Conservation (phyloP, 2,888 invertebrate species). For the Gandaritis pyraliata region DNA sequence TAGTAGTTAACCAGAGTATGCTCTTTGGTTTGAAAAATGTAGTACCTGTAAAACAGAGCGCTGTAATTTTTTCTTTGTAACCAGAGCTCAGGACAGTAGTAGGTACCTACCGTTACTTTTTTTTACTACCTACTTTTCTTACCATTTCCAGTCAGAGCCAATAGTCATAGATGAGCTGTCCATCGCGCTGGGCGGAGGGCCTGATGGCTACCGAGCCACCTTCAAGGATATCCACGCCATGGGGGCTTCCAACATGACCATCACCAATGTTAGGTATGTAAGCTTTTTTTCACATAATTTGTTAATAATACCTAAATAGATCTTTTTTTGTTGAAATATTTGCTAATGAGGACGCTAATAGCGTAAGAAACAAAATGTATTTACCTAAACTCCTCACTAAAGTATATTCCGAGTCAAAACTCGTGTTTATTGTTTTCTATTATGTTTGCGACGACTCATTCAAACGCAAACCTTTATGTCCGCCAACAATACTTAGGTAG, state of each 20-base stretch:
- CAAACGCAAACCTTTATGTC: conserved; percentile 8
- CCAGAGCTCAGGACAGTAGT: no score
- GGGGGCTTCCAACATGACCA: conserved; percentile 91
- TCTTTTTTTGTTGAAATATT: no score
- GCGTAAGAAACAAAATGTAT: no score
- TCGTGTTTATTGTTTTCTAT: neutral
- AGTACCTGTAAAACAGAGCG: no score
- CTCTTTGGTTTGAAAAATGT: no score
- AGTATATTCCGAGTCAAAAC: neutral
- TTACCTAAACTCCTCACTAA: no score
- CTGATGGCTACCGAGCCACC: conserved; percentile 92
- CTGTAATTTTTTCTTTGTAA: no score
- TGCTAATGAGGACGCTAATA: no score
- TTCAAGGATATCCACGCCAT: conserved; percentile 92
- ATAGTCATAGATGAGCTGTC: conserved; percentile 93
- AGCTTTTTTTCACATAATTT: conserved; percentile 36
- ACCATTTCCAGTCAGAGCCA: conserved; percentile 86
- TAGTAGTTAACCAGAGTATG: no score
- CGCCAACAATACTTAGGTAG: neutral
- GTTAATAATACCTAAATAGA: no score
- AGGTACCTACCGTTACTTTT: no score
- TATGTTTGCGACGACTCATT: neutral
- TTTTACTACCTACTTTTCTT: neutral
- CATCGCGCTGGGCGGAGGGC: conserved; percentile 90
- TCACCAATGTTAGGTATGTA: conserved; percentile 92